Evolutionary conservation across 2,888 invertebrate genomes (phyloP), one percentile per base, ranked within the genome.

Genomic region (Meiosimyza decipiens): DNA sequence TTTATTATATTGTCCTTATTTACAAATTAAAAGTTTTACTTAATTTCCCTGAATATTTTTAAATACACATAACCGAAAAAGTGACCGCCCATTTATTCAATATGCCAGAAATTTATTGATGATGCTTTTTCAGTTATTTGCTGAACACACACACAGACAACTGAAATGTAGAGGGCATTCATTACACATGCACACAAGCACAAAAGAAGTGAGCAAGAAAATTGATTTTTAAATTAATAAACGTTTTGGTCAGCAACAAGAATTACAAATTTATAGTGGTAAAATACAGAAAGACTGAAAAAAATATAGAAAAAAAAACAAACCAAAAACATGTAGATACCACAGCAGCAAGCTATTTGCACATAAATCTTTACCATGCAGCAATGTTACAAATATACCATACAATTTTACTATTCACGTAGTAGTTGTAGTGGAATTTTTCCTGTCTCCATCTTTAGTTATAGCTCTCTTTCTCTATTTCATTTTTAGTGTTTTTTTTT

Each of bases 161-260:
- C 28, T 33, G 18, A 64, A 16, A 22, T 50, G 22, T 1, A 33
- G 28, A 28, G 16, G 11, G 22, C 47, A n/a, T 28, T 28, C 28
- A 47, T 40, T 64, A 64, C 16, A 16, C n/a, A 11, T 16, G 18
- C 16, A 51, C 64, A 64, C 18, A 50, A 9, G 16, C 7, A 50
- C 51, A 22, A 47, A 50, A 51, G 22, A 7, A 49, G 18, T n/a
- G 55, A 47, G 69, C 51, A 60, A 52, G 40, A 54, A 83, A 82
- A 84, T 84, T 82, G 84, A 82, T 83, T 82, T 82, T 82, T 81
- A 84, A 82, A 82, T 84, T 84, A 84, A 82, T 82, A 84, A 84
- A 82, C 79, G 82, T 79, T 81, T 80, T 75, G 82, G 84, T 76
- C 79, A 77, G 81, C 79, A 80, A 54, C 82, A 80, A 77, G 81